Base-by-base conservation (phyloP, 1,140 invertebrate genomes). In the Oryctes rhinoceros region DNA sequence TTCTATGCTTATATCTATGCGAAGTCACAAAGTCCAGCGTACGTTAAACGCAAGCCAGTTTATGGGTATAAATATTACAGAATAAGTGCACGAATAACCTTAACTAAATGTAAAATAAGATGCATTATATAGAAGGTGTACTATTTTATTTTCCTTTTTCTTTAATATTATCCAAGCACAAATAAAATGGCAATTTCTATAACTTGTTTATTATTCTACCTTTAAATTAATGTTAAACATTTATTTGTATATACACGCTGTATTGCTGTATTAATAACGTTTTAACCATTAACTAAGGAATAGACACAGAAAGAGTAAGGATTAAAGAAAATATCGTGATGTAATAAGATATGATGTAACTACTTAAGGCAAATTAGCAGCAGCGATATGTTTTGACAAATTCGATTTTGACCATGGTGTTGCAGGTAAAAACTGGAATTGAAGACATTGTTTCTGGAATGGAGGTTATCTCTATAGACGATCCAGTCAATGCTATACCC, bases 381-480 rank as follows among this genome's bases (percentile, higher is more conserved):
- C 53, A 59, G 53, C 53, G 49, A 15, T n/a, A 59, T 59, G 49
- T 59, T 59, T 7, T 59, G 53, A 59, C 65, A 71, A 71, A 24
- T 24, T 30, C 10, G 35, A 15, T 71, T 35, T 35, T 18, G 7
- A 78, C 39, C 15, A 15, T 59, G 77, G 77, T 78, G 77, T 81
- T 81, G 24, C 77, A 81, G 80, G 77, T 78, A 15, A 78, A 75
- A 18, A 5, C 20, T 3, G 65, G 65, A 37, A 39, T 78, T 48
- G 80, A 81, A 65, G 85, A 86, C 37, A 24, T 35, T 35, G 24
- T 71, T 24, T 79, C 84, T 79, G 86, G 84, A 76, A 59, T 86
- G 49, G 83, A 86, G 81, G 81, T 86, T 67, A 86, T 87, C 80
- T 84, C 84, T 80, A 83, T 87, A 79, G 84, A 87, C 75, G 85